A percentile compares a stretch with the other conserved stretches of the same genome.
phyloP scores from a whole-genome alignment of 2,888 invertebrate species.

The Pediacus dermestoides region DNA sequence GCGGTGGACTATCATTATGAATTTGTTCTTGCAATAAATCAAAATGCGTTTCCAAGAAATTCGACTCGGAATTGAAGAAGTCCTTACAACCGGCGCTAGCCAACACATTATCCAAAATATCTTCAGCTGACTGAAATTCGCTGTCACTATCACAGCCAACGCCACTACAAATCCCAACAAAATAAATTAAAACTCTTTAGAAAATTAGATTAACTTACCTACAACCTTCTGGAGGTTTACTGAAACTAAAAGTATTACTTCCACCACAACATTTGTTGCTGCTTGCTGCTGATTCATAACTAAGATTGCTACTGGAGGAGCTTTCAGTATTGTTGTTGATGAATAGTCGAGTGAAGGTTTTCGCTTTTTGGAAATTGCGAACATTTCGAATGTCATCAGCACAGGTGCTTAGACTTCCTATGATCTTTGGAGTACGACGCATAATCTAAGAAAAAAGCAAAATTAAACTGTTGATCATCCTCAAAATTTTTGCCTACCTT shows the following conservation, averaged over 20 bases:
- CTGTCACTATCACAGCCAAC: slow-evolving; percentile 36
- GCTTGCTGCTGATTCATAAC: slow-evolving; percentile 53
- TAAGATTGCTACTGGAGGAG: slow-evolving; percentile 50
- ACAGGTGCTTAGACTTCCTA: slow-evolving; percentile 62
- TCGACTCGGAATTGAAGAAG: slow-evolving; percentile 43
- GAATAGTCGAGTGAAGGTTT: slow-evolving; percentile 38
- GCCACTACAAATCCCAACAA: slow-evolving; percentile 13
- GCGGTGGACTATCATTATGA: slow-evolving; percentile 21
- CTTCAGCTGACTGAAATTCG: slow-evolving; percentile 57
- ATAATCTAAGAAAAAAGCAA: slow-evolving; percentile 47
- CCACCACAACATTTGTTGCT: slow-evolving; percentile 37
- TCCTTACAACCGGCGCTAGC: slow-evolving; percentile 46
- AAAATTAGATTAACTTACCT: slow-evolving; percentile 19
- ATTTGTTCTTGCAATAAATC: slow-evolving; percentile 37
- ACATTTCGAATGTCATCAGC: slow-evolving; percentile 62
- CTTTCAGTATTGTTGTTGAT: slow-evolving; percentile 34
- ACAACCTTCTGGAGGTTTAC: slow-evolving; percentile 30
- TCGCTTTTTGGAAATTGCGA: slow-evolving; percentile 53
- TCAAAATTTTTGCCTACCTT: slow-evolving; percentile 27
- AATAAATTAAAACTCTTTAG: not conserved
- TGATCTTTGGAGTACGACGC: slow-evolving; percentile 63
- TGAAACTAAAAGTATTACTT: slow-evolving; percentile 23
- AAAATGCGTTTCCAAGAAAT: slow-evolving; percentile 46
- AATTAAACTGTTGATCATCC: too few relatives aligned
- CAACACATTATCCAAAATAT: slow-evolving; percentile 49